A percentile compares a stretch with the other conserved stretches of the same genome.
These are phyloP conservation scores for Phenganax marumi DNA, from an alignment of 92 coral and sea anemone species.

Conservation along the genomic window DNA sequence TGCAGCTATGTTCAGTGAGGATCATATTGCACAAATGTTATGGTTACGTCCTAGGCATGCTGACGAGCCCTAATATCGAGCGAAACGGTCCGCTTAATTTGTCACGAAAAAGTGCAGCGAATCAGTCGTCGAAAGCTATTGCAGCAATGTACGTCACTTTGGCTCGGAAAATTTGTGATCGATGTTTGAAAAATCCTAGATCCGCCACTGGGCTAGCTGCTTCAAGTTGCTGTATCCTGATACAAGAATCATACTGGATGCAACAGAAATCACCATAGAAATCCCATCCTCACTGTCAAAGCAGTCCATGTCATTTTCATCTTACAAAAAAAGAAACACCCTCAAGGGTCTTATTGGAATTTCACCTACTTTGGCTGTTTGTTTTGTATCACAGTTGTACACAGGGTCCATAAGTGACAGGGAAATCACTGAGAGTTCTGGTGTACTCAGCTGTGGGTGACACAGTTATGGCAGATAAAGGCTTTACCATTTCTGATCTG, in stretches of 20 bases:
- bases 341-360: not conserved
- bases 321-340: not conserved
- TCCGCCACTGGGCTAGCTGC: no score
- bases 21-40: no score
- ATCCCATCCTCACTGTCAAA: not conserved
- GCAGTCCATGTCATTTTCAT: not conserved
- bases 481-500: not conserved
- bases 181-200: no score
- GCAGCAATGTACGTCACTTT: no score
- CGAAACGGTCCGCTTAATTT: no score
- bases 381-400: not conserved
- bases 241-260: not conserved
- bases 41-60: no score
- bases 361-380: not conserved
- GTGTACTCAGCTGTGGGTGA: not conserved
- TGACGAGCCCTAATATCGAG: no score
- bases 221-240: not conserved
- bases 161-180: no score
- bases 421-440: not conserved
- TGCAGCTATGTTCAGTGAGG: no score
- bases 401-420: not conserved
- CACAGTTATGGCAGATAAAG: not conserved
- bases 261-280: not conserved
- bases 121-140: no score
- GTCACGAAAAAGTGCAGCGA: no score